A percentile compares a stretch with the other conserved stretches of the same genome.
Evolutionary conservation across 2,888 invertebrate species (phyloP).

Genomic region (Ommatoiulus sabulosus): DNA sequence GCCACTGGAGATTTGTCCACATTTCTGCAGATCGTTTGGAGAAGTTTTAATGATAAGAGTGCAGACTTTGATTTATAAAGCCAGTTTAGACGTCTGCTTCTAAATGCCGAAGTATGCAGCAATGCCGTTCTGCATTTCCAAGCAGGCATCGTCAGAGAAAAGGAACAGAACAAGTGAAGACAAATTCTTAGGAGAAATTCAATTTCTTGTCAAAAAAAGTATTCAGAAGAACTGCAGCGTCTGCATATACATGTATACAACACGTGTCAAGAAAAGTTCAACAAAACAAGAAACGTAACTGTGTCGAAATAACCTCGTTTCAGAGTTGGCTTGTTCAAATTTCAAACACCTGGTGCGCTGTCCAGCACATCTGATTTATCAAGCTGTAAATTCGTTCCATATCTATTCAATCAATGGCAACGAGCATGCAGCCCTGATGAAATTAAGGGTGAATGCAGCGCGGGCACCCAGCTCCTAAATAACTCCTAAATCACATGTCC

Average conservation of each 20-base stretch:
- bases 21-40: neutral
- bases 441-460: conserved; percentile 16
- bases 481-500: conserved; percentile 36
- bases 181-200: neutral
- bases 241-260: too few relatives aligned
- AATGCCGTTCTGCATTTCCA: neutral
- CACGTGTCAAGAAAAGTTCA: neutral
- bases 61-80: neutral
- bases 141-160: neutral
- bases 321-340: conserved; percentile 1
- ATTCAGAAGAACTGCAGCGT: neutral
- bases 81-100: neutral
- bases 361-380: conserved; percentile 33
- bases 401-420: conserved; percentile 20
- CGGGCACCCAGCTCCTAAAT: neutral
- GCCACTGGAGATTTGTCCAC: neutral
- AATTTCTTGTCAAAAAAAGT: neutral
- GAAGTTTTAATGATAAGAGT: neutral
- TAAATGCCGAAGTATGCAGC: neutral
- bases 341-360: conserved; percentile 31
- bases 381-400: conserved; percentile 40
- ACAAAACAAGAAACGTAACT: neutral
- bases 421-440: conserved; percentile 22
- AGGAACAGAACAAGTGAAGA: neutral
- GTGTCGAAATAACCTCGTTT: neutral